Evolutionary conservation across 2,888 invertebrate genomes (phyloP), one percentile per base, ranked within the genome.

Genomic region (Aleiodes alternator): DNA sequence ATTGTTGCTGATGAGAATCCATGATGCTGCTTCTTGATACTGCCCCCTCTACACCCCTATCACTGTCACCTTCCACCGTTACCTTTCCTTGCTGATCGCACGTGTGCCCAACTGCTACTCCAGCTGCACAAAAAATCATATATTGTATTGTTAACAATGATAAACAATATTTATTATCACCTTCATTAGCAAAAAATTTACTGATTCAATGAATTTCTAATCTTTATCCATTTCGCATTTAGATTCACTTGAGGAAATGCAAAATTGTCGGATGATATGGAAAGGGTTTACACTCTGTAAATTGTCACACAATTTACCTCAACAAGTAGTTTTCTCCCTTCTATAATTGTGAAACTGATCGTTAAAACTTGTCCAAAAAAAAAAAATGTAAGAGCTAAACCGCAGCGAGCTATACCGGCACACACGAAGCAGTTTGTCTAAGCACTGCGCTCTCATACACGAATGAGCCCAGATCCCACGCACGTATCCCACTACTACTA

Each of bases 1-100:
- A 97, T 92, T 97, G 96, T 92, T 96, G 97, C 93, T 96, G 96
- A 86, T 90, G 90, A 90, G 96, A 94, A 94, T 96, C 96, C 96
- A 96, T 96, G 91, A 94, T 95, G 93, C 92, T 93, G 92, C 93
- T 93, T 87, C 83, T 87, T 79, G 86, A 82, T 82, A 84, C 85
- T 81, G 84, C 82, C 86, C 83, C 85, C 77, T 88, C 86, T 83
- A 85, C 87, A 85, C 85, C 85, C 82, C 86, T 85, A 79, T 85
- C 85, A 81, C 84, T 86, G 81, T 85, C 83, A 82, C 85, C 85
- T 86, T 88, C 87, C 82, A 85, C 80, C 81, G 80, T 81, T 78
- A 84, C 85, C 80, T 87, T 87, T 76, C 83, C 85, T 84, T 85
- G 86, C 82, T 84, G 84, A 82, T 88, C 87, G 83, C 87, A 86